These are phyloP conservation scores for Ctenoplectra terminalis DNA, from an alignment of 1,140 invertebrate genomes.

Conservation along the genomic window DNA sequence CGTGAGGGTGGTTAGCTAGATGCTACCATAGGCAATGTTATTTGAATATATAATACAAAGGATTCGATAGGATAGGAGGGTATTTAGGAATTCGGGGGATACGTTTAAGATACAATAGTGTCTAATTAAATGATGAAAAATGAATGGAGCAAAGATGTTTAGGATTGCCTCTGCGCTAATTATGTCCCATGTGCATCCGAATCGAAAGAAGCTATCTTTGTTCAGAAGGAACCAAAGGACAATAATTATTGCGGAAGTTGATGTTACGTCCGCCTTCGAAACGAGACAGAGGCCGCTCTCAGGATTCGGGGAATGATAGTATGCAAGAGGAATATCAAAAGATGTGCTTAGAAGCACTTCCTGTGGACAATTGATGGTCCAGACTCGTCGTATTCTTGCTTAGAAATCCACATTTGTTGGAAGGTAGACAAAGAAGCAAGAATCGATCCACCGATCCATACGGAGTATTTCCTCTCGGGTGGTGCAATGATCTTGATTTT, in stretches of 20 bases:
- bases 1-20: constrained; percentile 59
- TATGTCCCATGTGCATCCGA: constrained; percentile 56
- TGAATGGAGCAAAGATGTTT: constrained; percentile 49
- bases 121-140: constrained; percentile 70
- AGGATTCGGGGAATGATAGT: constrained; percentile 64
- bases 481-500: constrained; percentile 94
- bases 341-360: constrained; percentile 94
- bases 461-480: constrained; percentile 92
- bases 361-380: constrained; percentile 97
- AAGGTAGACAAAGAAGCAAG: constrained; percentile 93
- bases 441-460: constrained; percentile 95
- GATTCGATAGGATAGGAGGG: constrained; percentile 56
- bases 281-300: constrained; percentile 64
- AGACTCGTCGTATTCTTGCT: constrained; percentile 97
- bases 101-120: constrained; percentile 62
- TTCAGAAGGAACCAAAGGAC: constrained; percentile 53
- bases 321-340: constrained; percentile 60
- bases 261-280: constrained; percentile 72
- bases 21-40: constrained; percentile 66
- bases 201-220: constrained; percentile 63
- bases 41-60: constrained; percentile 73
- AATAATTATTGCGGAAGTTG: constrained; percentile 67
- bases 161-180: constrained; percentile 43
- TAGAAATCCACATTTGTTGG: constrained; percentile 98
- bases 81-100: constrained; percentile 49